These are phyloP conservation scores for Sphaeridia pumilis DNA, from an alignment of 2,888 invertebrate genomes.

Conservation along the genomic window DNA sequence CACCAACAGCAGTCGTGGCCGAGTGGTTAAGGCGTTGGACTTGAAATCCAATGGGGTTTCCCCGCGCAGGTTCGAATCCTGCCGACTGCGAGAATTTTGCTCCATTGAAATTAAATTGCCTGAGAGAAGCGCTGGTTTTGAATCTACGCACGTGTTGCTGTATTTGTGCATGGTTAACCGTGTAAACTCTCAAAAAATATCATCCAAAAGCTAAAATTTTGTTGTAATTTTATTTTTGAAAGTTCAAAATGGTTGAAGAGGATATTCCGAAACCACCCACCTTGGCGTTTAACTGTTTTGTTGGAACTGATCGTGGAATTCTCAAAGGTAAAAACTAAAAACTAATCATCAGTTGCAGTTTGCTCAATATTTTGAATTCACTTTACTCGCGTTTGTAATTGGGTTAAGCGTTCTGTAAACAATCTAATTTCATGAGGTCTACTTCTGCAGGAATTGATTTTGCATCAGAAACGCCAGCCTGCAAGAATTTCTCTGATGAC, in stretches of 20 bases:
- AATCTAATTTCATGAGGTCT: constrained; percentile 2
- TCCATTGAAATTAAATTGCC: too few species aligned
- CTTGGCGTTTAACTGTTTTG: constrained; percentile 45
- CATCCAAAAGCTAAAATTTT: too few species aligned
- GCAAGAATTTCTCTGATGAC: constrained; percentile 50
- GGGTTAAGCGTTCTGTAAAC: neutral
- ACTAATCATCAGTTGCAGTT: neutral
- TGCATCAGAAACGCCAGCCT: constrained; percentile 41
- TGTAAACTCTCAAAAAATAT: too few species aligned
- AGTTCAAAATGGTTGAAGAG: neutral
- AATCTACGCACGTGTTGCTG: too few species aligned
- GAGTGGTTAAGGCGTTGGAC: constrained; percentile 39
- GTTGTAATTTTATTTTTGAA: too few species aligned
- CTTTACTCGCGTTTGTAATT: too few species aligned
- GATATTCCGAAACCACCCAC: constrained; percentile 26
- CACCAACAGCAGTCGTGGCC: constrained; percentile 17
- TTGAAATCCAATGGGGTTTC: constrained; percentile 42
- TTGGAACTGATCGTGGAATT: constrained; percentile 47
- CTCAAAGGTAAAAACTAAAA: constrained; percentile 45
- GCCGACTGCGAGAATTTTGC: constrained; percentile 35
- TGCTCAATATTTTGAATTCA: too few species aligned
- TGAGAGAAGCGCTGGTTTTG: too few species aligned
- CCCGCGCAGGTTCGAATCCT: constrained; percentile 43
- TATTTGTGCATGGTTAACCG: too few species aligned
- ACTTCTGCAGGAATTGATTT: constrained; percentile 44